Percentiles rank a stretch among this genome's conserved stretches.
phyloP scores from a whole-genome alignment of 23 tunicate species.

The Ascidia mentula region DNA sequence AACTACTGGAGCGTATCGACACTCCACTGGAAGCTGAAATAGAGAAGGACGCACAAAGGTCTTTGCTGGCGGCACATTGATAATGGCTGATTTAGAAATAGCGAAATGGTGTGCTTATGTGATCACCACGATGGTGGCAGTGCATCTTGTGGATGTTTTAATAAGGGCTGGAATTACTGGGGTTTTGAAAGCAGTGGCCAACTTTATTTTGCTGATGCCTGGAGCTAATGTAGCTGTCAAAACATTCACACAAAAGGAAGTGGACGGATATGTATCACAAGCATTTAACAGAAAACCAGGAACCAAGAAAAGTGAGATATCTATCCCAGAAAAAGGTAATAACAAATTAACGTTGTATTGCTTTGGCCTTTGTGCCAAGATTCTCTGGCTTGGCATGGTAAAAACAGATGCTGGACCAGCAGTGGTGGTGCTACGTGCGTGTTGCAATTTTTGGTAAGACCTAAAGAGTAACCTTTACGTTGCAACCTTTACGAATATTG shows the following conservation, averaged over 20 bases:
- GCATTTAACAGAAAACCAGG: slow-evolving; percentile 29
- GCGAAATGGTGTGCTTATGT: slow-evolving; percentile 12
- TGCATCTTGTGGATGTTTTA: slow-evolving; percentile 44
- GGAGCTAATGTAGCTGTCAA: slow-evolving; percentile 37
- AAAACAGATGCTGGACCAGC: background rate
- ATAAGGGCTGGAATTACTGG: slow-evolving; percentile 32
- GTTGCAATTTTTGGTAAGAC: no score
- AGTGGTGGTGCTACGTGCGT: no score
- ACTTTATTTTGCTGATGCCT: slow-evolving; percentile 45
- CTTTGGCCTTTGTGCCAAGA: no score
- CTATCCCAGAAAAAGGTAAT: slow-evolving; percentile 81
- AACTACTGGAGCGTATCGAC: no score
- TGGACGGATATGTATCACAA: slow-evolving; percentile 51
- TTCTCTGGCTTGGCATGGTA: background rate
- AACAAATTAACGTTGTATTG: background rate
- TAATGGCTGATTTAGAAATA: background rate
- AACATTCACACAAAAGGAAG: slow-evolving; percentile 67
- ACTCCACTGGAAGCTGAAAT: no score
- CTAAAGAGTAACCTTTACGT: no score
- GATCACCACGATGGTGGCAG: slow-evolving; percentile 27
- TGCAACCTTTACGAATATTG: no score
- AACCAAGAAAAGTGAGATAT: slow-evolving; percentile 12
- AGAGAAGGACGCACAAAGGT: no score
- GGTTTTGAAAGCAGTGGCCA: slow-evolving; percentile 50
- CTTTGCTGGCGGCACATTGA: no score